phyloP scores from a whole-genome alignment of 1,140 invertebrate genomes.

The Aphaenogaster ashmeadi region DNA sequence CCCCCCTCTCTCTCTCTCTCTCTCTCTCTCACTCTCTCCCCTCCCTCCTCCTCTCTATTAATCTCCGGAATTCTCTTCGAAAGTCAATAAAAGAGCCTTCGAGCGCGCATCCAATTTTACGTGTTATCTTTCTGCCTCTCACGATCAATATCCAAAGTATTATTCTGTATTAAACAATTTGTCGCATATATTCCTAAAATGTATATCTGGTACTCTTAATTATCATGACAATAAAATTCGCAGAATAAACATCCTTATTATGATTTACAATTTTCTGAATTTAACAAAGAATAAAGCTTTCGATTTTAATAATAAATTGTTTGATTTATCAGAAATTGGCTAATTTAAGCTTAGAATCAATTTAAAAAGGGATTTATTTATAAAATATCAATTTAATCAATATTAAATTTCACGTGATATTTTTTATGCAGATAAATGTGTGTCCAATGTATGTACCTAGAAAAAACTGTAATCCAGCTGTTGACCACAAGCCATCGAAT shows the following conservation, averaged over 20 bases:
- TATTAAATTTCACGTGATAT: not conserved
- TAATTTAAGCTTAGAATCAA: not conserved
- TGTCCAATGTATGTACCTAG: not conserved
- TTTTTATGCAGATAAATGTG: not conserved
- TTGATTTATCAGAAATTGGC: not conserved
- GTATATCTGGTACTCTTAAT: not conserved
- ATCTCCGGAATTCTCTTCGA: conserved; percentile 17
- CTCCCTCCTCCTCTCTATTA: not conserved
- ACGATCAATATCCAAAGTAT: not conserved
- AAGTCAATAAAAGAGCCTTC: conserved; percentile 39
- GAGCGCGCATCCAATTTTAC: conserved; percentile 30
- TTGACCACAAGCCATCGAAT: not conserved
- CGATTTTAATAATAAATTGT: not conserved
- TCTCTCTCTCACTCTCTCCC: not conserved
- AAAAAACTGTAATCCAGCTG: not conserved
- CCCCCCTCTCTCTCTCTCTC: not conserved
- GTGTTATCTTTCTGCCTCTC: not conserved
- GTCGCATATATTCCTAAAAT: not conserved
- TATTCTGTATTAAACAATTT: not conserved
- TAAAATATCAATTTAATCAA: not conserved
- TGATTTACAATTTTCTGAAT: not conserved
- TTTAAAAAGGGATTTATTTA: not conserved
- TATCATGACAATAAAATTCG: not conserved
- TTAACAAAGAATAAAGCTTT: not conserved
- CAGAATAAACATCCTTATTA: not conserved